Conservation (phyloP, 2,797 vertebrate species). For the Potorous gilbertii region DNA sequence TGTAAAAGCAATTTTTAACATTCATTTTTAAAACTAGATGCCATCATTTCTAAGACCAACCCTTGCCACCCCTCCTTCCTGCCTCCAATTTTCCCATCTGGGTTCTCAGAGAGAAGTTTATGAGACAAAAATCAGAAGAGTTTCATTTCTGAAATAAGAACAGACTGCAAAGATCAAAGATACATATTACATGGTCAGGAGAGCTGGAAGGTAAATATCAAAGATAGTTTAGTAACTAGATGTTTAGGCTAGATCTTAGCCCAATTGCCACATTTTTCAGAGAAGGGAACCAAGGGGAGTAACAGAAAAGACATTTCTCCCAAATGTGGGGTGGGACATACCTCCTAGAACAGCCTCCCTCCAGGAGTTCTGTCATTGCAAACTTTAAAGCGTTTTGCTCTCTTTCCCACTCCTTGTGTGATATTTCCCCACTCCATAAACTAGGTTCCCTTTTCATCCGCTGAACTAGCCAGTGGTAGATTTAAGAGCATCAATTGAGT, state of each 20-base stretch:
- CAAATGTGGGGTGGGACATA: neutral
- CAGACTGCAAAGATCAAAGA: conserved; percentile 23
- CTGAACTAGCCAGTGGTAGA: neutral
- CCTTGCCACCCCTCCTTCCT: neutral
- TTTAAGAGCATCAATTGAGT: neutral
- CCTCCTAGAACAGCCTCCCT: neutral
- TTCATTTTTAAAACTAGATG: neutral
- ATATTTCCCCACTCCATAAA: neutral
- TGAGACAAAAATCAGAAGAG: conserved; percentile 6
- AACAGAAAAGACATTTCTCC: neutral
- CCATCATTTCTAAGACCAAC: neutral
- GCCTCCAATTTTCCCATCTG: neutral
- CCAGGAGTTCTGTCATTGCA: neutral
- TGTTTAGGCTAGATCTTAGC: neutral
- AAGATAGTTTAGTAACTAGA: too few relatives aligned
- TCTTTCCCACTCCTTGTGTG: neutral
- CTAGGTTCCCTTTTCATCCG: neutral
- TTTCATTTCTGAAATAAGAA: conserved; percentile 64
- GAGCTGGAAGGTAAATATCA: neutral
- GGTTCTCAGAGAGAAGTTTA: conserved; percentile 3
- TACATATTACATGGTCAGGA: neutral
- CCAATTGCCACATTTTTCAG: neutral
- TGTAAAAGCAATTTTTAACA: too few relatives aligned
- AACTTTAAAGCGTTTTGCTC: neutral
- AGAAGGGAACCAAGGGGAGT: neutral